Evolutionary conservation across 2,888 invertebrate genomes (phyloP).

Genomic region (Icerya purchasi): DNA sequence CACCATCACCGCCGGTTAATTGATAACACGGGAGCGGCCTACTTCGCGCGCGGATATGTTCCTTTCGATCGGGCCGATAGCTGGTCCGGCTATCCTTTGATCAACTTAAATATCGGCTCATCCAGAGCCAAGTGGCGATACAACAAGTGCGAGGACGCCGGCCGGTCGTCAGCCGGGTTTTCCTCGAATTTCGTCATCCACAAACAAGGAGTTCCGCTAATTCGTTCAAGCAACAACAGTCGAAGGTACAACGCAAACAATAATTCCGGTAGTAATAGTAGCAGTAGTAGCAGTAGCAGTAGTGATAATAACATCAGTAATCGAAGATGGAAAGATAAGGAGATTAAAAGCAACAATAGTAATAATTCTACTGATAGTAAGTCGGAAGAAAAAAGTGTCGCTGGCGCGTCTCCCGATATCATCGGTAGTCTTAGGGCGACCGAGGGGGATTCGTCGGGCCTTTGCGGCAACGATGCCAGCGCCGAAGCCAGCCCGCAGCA

Average conservation of each 20-base stretch:
- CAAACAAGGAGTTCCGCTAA: slow-evolving; percentile 66
- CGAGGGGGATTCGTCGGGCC: slow-evolving; percentile 4
- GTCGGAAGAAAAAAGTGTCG: background rate
- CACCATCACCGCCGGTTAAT: too few relatives aligned
- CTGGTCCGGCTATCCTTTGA: slow-evolving; percentile 10
- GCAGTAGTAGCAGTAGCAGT: background rate
- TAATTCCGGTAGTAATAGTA: background rate
- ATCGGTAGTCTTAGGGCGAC: slow-evolving; percentile 24
- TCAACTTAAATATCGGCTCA: too few relatives aligned
- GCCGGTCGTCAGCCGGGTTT: slow-evolving; percentile 28
- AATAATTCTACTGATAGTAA: too few relatives aligned
- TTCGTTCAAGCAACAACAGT: slow-evolving; percentile 36
- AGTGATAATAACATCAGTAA: background rate
- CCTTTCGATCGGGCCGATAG: slow-evolving; percentile 2
- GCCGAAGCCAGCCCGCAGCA: background rate
- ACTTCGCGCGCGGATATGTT: slow-evolving; percentile 6
- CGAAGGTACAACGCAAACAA: too few relatives aligned
- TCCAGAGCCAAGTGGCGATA: too few relatives aligned
- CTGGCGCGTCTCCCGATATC: slow-evolving; percentile 16
- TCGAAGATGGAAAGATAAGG: background rate
- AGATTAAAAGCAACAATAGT: background rate
- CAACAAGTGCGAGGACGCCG: too few relatives aligned
- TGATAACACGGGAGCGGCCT: too few relatives aligned
- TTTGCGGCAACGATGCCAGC: slow-evolving; percentile 5
- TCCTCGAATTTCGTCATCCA: slow-evolving; percentile 58